Evolutionary conservation across 2,113 vertebrate genomes (phyloP).

Genomic region (Rhodinocichla rosea): DNA sequence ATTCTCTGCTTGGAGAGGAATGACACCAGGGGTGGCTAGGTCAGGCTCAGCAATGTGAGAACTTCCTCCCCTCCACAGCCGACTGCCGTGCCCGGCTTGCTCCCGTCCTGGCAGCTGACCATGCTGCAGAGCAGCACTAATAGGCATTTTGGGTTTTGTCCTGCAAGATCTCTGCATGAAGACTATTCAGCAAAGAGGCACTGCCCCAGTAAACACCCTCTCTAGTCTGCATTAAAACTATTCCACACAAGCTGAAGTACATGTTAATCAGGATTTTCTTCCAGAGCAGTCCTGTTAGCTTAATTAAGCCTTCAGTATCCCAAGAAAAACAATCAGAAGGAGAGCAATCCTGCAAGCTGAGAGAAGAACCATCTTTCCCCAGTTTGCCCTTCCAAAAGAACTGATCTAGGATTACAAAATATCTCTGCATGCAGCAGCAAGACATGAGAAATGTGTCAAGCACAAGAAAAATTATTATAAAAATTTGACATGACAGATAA

Average conservation of each 20-base stretch:
- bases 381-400: not conserved
- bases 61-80: not conserved
- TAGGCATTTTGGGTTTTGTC: not conserved
- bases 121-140: not conserved
- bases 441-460: conserved; percentile 41
- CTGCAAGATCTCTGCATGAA: not conserved
- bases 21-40: not conserved
- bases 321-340: not conserved
- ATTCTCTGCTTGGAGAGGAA: not conserved
- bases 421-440: not conserved
- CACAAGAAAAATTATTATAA: conserved; percentile 27
- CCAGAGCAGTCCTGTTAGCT: not conserved
- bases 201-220: not conserved
- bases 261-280: not conserved
- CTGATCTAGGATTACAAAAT: not conserved
- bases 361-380: not conserved
- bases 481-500: conserved; percentile 38
- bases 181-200: not conserved
- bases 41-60: not conserved
- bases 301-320: not conserved
- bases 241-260: not conserved
- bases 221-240: not conserved
- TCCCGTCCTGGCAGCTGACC: not conserved
- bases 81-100: rapidly evolving
- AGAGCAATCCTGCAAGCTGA: not conserved